Evolutionary conservation across 2,113 vertebrate species (phyloP).

Genomic region (Eurystomus gularis): DNA sequence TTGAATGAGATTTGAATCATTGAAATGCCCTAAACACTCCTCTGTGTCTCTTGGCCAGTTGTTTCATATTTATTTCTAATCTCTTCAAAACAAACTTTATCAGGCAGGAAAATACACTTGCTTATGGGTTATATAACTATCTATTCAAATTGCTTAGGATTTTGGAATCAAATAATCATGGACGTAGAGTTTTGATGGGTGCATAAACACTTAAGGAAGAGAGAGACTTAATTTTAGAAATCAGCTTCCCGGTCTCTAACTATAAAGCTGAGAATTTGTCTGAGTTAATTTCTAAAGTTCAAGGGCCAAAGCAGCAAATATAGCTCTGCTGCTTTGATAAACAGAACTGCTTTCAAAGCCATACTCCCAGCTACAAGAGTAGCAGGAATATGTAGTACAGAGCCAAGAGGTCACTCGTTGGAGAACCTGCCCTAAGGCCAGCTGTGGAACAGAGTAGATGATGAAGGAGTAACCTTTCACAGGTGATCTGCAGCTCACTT

Average conservation of each 20-base stretch:
- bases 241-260: background rate
- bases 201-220: background rate
- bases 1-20: conserved; percentile 5
- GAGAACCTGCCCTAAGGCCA: background rate
- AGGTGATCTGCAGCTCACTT: background rate
- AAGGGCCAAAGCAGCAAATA: background rate
- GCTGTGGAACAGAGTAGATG: background rate
- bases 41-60: background rate
- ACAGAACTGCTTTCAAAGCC: background rate
- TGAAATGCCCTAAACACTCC: background rate
- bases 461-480: background rate
- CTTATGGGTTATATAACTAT: background rate
- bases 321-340: background rate
- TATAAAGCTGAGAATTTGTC: background rate
- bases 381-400: background rate
- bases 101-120: background rate
- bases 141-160: background rate
- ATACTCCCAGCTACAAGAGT: background rate
- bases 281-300: background rate
- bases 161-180: background rate
- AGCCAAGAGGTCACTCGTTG: background rate
- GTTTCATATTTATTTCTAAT: conserved; percentile 28
- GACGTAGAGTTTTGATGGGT: background rate
- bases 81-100: background rate
- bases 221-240: background rate